A percentile compares a stretch with the other conserved stretches of the same genome.
Conservation (phyloP, 2,888 invertebrate genomes). For the Drosophila monieri region DNA sequence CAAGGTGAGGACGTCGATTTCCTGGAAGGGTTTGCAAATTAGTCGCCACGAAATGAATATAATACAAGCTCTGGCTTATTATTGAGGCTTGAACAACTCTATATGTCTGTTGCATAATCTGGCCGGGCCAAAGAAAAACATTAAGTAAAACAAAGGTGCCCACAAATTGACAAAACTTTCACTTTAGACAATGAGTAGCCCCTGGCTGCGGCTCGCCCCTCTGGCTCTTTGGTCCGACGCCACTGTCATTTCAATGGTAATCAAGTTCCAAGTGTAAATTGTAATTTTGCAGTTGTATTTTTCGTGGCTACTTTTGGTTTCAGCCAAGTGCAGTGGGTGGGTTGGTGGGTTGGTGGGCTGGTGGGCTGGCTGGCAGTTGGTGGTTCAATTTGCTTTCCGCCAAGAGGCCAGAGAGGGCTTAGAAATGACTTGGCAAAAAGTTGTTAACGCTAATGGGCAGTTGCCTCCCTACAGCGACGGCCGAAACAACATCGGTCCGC, state of each 20-base stretch:
- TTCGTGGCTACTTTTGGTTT: conserved; percentile 14
- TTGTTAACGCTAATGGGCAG: conserved; percentile 67
- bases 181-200: conserved; percentile 58
- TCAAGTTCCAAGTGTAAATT: conserved; percentile 55
- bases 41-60: background rate
- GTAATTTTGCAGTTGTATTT: conserved; percentile 28
- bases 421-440: conserved; percentile 60
- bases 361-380: conserved; percentile 7
- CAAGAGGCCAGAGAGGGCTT: conserved; percentile 7
- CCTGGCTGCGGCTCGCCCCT: conserved; percentile 11
- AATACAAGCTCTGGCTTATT: background rate
- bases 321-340: conserved; percentile 1
- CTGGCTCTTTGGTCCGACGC: conserved; percentile 6
- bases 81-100: background rate
- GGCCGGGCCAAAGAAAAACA: conserved; percentile 11
- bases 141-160: conserved; percentile 36
- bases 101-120: conserved; percentile 40
- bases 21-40: conserved; percentile 84
- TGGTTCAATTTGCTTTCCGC: conserved; percentile 7
- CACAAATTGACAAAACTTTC: conserved; percentile 57
- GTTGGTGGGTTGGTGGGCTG: background rate
- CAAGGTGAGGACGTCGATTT: conserved; percentile 88
- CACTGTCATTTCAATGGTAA: conserved; percentile 38
- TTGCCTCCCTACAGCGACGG: conserved; percentile 33
- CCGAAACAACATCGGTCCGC: conserved; percentile 21